Evolutionary conservation across 1,140 invertebrate species (phyloP), one percentile per base, ranked within the genome.

Genomic region (Luehdorfia chinensis): DNA sequence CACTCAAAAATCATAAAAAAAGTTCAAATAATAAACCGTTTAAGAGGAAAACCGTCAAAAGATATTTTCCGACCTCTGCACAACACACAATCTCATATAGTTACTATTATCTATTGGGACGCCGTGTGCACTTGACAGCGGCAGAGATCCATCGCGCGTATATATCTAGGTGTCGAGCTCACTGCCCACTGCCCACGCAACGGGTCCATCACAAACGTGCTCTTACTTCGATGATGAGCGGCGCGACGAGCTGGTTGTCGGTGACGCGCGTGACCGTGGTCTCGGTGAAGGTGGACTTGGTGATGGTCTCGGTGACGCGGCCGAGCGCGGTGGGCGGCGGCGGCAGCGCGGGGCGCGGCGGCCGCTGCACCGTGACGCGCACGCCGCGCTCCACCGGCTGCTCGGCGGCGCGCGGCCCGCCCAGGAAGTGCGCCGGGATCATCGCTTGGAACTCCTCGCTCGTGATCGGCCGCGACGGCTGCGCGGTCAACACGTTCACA

Each of bases 391-490:
- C 73, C 34, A 62, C 34, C 19, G 21, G 9, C 31, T 43, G 44
- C 25, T 55, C 55, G 39, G 44, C 57, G 25, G 67, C 70, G 49
- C 72, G 70, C 43, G 70, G 74, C 49, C 87, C 89, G 65, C 88
- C 89, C 53, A 94, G 91, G 91, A 96, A 96, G 88, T 95, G 94
- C 75, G 93, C 91, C 64, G 95, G 95, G 68, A 96, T 96, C 94
- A 97, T 94, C 81, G 94, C 94, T 91, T 95, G 93, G 90, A 96
- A 96, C 87, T 96, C 94, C 89, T 95, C 94, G 89, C 93, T 96
- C 86, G 94, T 96, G 87, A 95, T 92, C 70, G 94, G 93, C 85
- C 93, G 92, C 80, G 93, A 89, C 83, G 93, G 91, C 87, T 90
- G 89, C 87, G 65, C 70, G 70, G 51, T 75, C 68, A 75, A 78